phyloP scores from a whole-genome alignment of 2,888 invertebrate species.

The Seira musarum region DNA sequence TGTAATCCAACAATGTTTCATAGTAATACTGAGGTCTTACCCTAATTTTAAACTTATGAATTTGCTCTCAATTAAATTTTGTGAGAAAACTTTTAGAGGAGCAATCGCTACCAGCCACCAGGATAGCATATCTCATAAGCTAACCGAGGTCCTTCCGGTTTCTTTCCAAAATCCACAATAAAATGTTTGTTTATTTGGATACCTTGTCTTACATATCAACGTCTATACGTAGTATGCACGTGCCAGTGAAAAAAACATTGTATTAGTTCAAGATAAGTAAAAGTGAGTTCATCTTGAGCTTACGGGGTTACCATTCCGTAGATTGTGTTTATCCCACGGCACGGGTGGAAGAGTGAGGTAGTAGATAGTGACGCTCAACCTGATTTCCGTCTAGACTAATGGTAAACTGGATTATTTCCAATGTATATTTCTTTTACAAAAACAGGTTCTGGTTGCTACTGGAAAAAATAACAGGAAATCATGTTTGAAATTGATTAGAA shows the following conservation, averaged over 20 bases:
- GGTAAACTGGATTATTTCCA: constrained; percentile 96
- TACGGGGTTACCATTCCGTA: constrained; percentile 87
- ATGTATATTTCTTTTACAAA: constrained; percentile 82
- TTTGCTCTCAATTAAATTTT: too few species aligned
- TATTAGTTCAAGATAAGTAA: neutral
- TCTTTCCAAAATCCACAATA: constrained; percentile 90
- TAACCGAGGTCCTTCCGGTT: constrained; percentile 83
- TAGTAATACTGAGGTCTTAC: too few species aligned
- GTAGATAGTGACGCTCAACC: constrained; percentile 95
- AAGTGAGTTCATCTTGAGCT: too few species aligned
- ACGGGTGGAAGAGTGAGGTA: constrained; percentile 88
- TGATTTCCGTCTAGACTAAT: constrained; percentile 95
- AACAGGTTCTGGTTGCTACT: constrained; percentile 80
- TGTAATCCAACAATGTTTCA: too few species aligned
- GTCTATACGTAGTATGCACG: constrained; percentile 87
- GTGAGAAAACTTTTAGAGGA: constrained; percentile 90
- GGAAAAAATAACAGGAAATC: too few species aligned
- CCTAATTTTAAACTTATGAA: too few species aligned
- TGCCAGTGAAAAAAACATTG: constrained; percentile 74
- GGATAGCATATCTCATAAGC: constrained; percentile 94
- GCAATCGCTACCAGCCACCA: constrained; percentile 97
- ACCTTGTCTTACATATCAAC: constrained; percentile 89
- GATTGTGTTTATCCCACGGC: constrained; percentile 96
- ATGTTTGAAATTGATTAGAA: too few species aligned
- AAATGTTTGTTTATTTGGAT: constrained; percentile 89